phyloP scores from a whole-genome alignment of 2,888 invertebrate genomes.

The Dasypolia templi region DNA sequence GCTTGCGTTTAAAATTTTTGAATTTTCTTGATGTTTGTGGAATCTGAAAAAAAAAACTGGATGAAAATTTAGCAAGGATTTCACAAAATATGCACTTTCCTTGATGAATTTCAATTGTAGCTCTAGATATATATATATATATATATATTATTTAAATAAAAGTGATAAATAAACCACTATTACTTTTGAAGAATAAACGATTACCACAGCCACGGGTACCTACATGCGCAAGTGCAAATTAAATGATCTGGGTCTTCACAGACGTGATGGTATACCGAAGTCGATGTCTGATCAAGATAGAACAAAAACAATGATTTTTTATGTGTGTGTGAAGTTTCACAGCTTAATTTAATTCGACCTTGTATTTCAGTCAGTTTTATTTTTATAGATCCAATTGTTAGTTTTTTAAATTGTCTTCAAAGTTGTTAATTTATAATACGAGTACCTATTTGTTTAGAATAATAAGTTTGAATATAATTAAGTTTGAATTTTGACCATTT shows the following conservation, averaged over 20 bases:
- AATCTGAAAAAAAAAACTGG: conserved; percentile 23
- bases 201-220: too few relatives aligned
- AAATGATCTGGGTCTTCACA: too few relatives aligned
- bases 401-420: too few relatives aligned
- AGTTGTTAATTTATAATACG: too few relatives aligned
- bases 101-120: not conserved
- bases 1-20: conserved; percentile 28
- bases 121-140: not conserved
- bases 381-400: too few relatives aligned
- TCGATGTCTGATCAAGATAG: not conserved
- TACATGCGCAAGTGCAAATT: too few relatives aligned
- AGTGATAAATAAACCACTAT: too few relatives aligned
- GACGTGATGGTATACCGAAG: not conserved
- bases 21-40: conserved; percentile 19
- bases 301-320: too few relatives aligned
- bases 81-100: not conserved
- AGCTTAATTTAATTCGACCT: not conserved
- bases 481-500: not conserved
- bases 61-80: not conserved
- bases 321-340: too few relatives aligned
- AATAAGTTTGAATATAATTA: too few relatives aligned
- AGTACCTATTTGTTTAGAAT: too few relatives aligned
- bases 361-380: not conserved
- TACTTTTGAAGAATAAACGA: not conserved
- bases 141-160: too few relatives aligned